phyloP scores from a whole-genome alignment of 1,140 invertebrate species.

The Centruroides vittatus region DNA sequence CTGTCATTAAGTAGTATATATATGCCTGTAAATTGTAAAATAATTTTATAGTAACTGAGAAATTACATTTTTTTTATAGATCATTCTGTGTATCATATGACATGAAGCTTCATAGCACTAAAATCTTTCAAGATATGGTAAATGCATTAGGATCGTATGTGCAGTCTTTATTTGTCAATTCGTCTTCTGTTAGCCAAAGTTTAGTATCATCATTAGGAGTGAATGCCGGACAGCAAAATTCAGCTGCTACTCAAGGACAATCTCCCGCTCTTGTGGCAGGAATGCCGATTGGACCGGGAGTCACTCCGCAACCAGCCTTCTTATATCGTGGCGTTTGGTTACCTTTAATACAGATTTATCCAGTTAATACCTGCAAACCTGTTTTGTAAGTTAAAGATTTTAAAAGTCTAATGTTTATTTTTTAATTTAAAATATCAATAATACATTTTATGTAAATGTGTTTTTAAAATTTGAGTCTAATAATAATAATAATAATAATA shows the following conservation, averaged over 20 bases:
- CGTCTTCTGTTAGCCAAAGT: constrained; percentile 10
- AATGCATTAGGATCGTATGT: constrained; percentile 88
- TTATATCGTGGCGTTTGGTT: constrained; percentile 83
- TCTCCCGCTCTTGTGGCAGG: constrained; percentile 48
- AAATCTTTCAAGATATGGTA: constrained; percentile 86
- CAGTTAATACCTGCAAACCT: constrained; percentile 69
- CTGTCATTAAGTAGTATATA: too few species aligned
- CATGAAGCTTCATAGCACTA: constrained; percentile 79
- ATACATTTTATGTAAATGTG: not conserved
- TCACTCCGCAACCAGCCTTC: constrained; percentile 80
- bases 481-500: too few species aligned
- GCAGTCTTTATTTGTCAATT: constrained; percentile 70
- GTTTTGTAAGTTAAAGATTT: constrained; percentile 55
- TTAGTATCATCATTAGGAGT: constrained; percentile 10
- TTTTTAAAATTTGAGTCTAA: too few species aligned
- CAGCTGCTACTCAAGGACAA: constrained; percentile 42
- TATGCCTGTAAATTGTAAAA: too few species aligned
- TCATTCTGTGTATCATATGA: constrained; percentile 91
- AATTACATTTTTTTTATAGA: constrained; percentile 18
- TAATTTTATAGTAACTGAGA: too few species aligned
- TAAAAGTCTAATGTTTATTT: not conserved
- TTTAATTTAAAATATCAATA: not conserved
- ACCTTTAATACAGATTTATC: constrained; percentile 54
- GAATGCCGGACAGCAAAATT: constrained; percentile 6
- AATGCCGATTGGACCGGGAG: constrained; percentile 52